Evolutionary conservation across 2,888 invertebrate species (phyloP).

Genomic region (Sesamia inferens): DNA sequence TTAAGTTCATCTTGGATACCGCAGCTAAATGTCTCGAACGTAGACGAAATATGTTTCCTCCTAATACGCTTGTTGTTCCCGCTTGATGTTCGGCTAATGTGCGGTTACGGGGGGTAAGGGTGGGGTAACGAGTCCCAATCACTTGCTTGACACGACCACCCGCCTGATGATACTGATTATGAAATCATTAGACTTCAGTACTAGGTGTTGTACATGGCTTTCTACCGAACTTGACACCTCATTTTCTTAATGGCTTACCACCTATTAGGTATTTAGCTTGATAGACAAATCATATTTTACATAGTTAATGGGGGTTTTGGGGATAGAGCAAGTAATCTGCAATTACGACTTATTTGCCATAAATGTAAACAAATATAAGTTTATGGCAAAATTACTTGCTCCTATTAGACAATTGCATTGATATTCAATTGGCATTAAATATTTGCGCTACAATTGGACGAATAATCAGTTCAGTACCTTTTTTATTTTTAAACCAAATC

Average conservation of each 20-base stretch:
- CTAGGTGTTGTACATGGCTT: conserved; percentile 28
- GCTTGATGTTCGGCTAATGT: conserved; percentile 74
- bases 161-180: conserved; percentile 48
- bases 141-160: conserved; percentile 53
- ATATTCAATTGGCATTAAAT: too few relatives aligned
- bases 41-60: conserved; percentile 49
- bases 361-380: too few relatives aligned
- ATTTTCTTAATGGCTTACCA: conserved; percentile 27
- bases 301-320: background rate
- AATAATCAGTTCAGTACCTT: too few relatives aligned
- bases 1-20: conserved; percentile 12
- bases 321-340: background rate
- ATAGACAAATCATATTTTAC: conserved; percentile 1
- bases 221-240: conserved; percentile 22
- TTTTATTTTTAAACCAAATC: too few relatives aligned
- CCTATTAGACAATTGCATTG: too few relatives aligned
- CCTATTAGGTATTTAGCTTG: conserved; percentile 16
- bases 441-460: too few relatives aligned
- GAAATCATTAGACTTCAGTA: conserved; percentile 52
- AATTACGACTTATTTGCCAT: too few relatives aligned
- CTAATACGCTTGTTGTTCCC: conserved; percentile 66
- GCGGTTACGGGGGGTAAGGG: conserved; percentile 66
- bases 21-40: conserved; percentile 28
- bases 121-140: conserved; percentile 65
- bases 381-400: too few relatives aligned